Percentiles rank a stretch among this genome's conserved stretches.
These are phyloP conservation scores for Zaprionus lachaisei DNA, from an alignment of 1,140 invertebrate genomes.

Conservation along the genomic window DNA sequence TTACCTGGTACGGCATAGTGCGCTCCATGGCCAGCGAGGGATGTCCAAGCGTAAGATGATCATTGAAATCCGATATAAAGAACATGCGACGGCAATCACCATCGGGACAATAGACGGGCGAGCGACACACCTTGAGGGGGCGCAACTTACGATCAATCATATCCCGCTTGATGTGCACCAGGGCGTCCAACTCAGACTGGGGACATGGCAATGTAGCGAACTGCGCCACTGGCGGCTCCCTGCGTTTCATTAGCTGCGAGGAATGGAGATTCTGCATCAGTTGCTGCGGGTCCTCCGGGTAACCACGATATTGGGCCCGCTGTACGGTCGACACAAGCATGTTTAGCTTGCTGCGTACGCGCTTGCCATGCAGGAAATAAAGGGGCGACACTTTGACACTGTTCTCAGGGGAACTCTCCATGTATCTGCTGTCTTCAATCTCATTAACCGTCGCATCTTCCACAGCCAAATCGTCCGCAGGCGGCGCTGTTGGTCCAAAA, in stretches of 20 bases:
- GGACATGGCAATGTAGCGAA: constrained; percentile 40
- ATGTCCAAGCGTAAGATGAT: constrained; percentile 59
- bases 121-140: constrained; percentile 38
- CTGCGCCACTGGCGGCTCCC: constrained; percentile 22
- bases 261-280: not conserved
- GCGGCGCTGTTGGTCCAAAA: not conserved
- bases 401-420: not conserved
- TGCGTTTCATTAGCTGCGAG: not conserved
- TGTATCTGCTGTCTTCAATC: not conserved
- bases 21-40: constrained; percentile 59
- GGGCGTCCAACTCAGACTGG: constrained; percentile 3
- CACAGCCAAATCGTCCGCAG: not conserved
- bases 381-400: not conserved
- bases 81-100: constrained; percentile 42
- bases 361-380: not conserved
- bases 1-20: constrained; percentile 36
- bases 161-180: constrained; percentile 20
- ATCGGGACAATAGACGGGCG: constrained; percentile 64
- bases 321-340: constrained; percentile 41
- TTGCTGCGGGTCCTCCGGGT: constrained; percentile 36
- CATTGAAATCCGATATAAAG: constrained; percentile 68
- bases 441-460: not conserved
- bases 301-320: constrained; percentile 22
- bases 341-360: constrained; percentile 1
- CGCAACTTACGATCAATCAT: not conserved